phyloP scores from a whole-genome alignment of 1,140 invertebrate species.

The Aphis craccivora region DNA sequence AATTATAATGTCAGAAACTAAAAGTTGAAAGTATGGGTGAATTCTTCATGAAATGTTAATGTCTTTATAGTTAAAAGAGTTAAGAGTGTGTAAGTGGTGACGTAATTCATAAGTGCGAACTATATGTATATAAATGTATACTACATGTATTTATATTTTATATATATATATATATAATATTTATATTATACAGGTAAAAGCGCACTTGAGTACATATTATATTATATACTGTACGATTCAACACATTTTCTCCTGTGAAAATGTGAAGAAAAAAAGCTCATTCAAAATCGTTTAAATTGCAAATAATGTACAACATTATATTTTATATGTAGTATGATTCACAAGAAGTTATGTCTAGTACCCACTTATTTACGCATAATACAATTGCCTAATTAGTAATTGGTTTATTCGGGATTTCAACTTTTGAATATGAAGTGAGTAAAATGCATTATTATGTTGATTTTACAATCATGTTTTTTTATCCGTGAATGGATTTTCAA shows the following conservation, averaged over 20 bases:
- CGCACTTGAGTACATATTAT: neutral
- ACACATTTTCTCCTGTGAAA: neutral
- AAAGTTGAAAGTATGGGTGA: neutral
- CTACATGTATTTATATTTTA: too few species aligned
- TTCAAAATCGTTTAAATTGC: neutral
- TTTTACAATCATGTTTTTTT: neutral
- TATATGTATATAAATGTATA: neutral
- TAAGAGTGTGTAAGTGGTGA: neutral
- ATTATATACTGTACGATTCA: neutral
- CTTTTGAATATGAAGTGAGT: neutral
- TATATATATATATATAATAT: neutral
- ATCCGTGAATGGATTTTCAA: neutral
- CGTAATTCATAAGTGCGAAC: neutral
- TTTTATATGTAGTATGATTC: neutral
- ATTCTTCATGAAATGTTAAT: neutral
- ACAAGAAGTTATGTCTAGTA: neutral
- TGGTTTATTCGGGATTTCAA: neutral
- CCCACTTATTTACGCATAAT: neutral
- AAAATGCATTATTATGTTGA: neutral
- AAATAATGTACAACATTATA: neutral
- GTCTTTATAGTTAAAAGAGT: neutral
- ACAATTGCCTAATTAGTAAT: neutral
- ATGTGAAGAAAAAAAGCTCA: neutral
- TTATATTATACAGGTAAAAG: neutral
- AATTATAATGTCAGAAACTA: neutral